Evolutionary conservation across 1,140 invertebrate genomes (phyloP), one percentile per base, ranked within the genome.

Genomic region (Reticulitermes speratus): DNA sequence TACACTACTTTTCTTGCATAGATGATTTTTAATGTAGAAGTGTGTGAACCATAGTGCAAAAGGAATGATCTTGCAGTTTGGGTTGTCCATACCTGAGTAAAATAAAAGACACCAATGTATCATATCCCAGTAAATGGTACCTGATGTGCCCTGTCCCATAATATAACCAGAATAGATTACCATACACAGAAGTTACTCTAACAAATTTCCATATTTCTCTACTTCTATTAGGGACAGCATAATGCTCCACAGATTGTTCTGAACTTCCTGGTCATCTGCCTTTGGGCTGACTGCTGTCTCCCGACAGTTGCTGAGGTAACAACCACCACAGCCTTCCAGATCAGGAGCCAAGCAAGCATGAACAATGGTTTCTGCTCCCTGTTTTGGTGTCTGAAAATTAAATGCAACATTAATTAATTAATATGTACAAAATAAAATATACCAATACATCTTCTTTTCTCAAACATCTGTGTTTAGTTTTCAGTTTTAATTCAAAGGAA

Each of bases 341-440:
- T 94, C 91, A 82, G 94, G 91, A 84, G 95, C 95, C 16, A 97
- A 91, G 88, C 96, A 95, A 21, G 95, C 94, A 91, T 95, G 95
- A 3, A 96, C 91, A 75, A 96, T 93, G 0, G 95, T 93, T 48
- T 94, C 93, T 2, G 97, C 96, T 32, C 97, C 97, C 90, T 96
- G 91, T 87, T 94, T 93, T 44, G 96, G 94, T 25, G 92, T 95
- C 95, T 97, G 91, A 86, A 94, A 94, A 87, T 87, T 87, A 87
- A 86, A 86, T 23, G 82, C 87, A 65, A 19, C 19, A 86, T 55
- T 38, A 44, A 88, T 87, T 82, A 32, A 88, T n/a, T 87, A 83
- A 84, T 8, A 30, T 5, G 7, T 8, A 75, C 9, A 75, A 9
- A n/a, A 75, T 75, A n/a, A 75, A 8, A 30, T 6, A 11, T 75